Conservation (phyloP, 1,140 invertebrate genomes). For the Trichogramma pretiosum region DNA sequence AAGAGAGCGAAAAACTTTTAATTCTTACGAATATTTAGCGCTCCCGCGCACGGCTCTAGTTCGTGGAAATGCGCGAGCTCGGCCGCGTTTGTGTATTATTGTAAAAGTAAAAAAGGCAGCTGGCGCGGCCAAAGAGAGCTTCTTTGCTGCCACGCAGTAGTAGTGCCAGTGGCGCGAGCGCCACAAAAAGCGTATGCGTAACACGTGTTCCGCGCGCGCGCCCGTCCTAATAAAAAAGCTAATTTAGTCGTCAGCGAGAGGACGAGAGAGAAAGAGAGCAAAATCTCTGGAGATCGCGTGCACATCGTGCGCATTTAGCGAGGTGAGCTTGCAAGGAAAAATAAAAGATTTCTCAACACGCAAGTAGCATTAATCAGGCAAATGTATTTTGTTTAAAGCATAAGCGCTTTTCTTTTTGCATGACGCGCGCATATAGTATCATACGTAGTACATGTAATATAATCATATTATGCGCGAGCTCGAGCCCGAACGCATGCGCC, state of each 20-base stretch:
- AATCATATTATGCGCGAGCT: too few species aligned
- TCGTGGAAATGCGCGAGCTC: slow-evolving; percentile 11
- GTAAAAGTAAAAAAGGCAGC: too few species aligned
- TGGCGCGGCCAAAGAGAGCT: background rate
- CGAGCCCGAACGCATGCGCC: slow-evolving; percentile 2
- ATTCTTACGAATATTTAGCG: too few species aligned
- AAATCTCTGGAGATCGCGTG: background rate
- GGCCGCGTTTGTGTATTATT: slow-evolving; percentile 4
- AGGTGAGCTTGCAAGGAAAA: too few species aligned
- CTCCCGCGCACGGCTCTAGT: background rate
- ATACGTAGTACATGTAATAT: slow-evolving; percentile 6
- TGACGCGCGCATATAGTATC: too few species aligned
- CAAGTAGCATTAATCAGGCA: slow-evolving; percentile 17
- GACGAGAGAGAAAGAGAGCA: too few species aligned
- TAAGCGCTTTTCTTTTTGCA: slow-evolving; percentile 3
- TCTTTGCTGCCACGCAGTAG: background rate
- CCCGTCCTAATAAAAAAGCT: too few species aligned
- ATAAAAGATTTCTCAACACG: too few species aligned
- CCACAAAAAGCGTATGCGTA: too few species aligned
- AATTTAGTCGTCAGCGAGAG: background rate
- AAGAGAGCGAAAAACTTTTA: too few species aligned
- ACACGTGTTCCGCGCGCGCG: too few species aligned
- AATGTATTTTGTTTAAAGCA: slow-evolving; percentile 12
- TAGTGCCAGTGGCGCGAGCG: background rate
- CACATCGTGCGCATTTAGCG: slow-evolving; percentile 6